Conservation (phyloP, 2,113 vertebrate species). For the Polyodon spathula region DNA sequence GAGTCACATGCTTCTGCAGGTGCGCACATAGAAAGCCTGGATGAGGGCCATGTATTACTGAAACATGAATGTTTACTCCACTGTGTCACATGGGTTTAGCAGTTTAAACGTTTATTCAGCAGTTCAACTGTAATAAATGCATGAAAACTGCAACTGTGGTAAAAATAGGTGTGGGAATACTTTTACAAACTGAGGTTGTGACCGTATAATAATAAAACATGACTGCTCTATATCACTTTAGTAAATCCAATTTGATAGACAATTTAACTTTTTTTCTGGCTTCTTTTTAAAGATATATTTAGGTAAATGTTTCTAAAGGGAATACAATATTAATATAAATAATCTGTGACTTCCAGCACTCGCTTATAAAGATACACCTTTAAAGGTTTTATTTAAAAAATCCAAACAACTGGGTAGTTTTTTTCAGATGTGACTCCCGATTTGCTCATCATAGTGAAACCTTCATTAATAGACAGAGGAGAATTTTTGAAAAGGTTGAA, state of each 20-base stretch:
- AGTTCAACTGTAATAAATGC: neutral
- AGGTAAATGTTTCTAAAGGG: too few relatives aligned
- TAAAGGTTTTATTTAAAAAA: too few relatives aligned
- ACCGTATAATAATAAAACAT: too few relatives aligned
- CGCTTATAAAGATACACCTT: too few relatives aligned
- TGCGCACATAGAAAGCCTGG: constrained; percentile 58
- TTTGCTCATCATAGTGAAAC: constrained; percentile 24
- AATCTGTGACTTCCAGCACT: too few relatives aligned
- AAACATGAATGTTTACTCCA: constrained; percentile 61
- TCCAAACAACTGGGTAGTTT: neutral
- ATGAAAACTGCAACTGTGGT: neutral
- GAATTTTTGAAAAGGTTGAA: constrained; percentile 34
- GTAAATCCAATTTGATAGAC: too few relatives aligned
- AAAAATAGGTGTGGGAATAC: too few relatives aligned
- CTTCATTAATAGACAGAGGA: constrained; percentile 1
- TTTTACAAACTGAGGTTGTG: too few relatives aligned
- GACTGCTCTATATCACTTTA: too few relatives aligned
- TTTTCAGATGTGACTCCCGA: neutral
- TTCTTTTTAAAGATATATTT: too few relatives aligned
- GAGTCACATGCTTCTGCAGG: constrained; percentile 69
- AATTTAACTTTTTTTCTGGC: too few relatives aligned
- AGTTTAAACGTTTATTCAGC: neutral
- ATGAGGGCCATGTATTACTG: constrained; percentile 52
- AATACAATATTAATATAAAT: too few relatives aligned
- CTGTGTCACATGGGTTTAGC: constrained; percentile 42